These are phyloP conservation scores for Formica aserva DNA, from an alignment of 2,888 invertebrate genomes.

Conservation along the genomic window DNA sequence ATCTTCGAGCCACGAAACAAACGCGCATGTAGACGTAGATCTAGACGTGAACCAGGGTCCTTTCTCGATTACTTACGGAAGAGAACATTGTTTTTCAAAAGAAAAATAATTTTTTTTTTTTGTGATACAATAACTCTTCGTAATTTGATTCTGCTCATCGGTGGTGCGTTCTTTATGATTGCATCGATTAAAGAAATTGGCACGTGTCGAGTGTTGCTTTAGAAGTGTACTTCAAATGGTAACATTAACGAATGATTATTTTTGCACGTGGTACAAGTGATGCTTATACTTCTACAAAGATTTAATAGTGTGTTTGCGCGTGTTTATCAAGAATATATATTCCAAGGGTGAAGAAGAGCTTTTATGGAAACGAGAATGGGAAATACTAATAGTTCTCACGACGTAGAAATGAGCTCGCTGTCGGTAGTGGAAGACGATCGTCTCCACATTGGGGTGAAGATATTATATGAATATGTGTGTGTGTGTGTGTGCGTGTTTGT, in stretches of 20 bases:
- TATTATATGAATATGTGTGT: background rate
- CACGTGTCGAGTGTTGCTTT: background rate
- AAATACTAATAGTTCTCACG: conserved; percentile 76
- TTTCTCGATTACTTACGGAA: background rate
- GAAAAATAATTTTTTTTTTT: background rate
- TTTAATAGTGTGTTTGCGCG: background rate
- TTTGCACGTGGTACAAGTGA: background rate
- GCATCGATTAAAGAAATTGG: background rate
- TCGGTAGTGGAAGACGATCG: conserved; percentile 71
- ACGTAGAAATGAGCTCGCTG: conserved; percentile 81
- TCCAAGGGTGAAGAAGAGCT: background rate
- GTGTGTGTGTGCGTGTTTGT: background rate
- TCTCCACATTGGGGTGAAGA: conserved; percentile 76
- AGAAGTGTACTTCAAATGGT: conserved; percentile 5
- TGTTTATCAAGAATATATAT: background rate
- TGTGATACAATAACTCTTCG: background rate
- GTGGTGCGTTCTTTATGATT: background rate
- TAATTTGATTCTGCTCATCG: background rate
- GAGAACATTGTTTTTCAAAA: background rate
- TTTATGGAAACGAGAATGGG: conserved; percentile 69
- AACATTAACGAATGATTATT: background rate
- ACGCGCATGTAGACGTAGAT: conserved; percentile 2
- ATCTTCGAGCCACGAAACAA: conserved; percentile 14
- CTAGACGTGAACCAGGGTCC: background rate
- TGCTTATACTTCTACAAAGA: background rate